These are phyloP conservation scores for Schmidtea mediterranea DNA, from an alignment of 1,140 invertebrate genomes.

Conservation along the genomic window DNA sequence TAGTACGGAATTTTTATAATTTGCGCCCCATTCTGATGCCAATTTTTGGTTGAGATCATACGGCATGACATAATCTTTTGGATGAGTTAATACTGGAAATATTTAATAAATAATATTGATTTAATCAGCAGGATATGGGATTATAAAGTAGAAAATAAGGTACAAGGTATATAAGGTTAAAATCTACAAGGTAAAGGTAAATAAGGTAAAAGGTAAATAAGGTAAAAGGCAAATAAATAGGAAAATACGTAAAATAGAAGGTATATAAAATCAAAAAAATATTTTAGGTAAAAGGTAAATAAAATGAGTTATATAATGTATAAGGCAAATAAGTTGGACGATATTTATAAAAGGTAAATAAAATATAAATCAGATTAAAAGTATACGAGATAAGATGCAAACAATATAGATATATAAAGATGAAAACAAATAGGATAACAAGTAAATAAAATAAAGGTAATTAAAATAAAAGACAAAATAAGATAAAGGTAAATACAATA, in stretches of 20 bases:
- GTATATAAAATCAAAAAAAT: constrained; percentile 2
- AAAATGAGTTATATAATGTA: no score
- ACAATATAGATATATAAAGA: no score
- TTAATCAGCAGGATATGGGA: not conserved
- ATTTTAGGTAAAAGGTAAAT: no score
- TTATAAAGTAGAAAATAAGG: not conserved
- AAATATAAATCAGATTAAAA: no score
- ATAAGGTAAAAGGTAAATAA: not conserved
- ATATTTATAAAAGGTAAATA: no score
- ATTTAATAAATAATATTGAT: not conserved
- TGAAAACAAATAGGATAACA: no score
- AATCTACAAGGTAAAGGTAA: not conserved
- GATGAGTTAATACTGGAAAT: constrained; percentile 1
- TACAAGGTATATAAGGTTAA: not conserved
- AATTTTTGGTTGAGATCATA: constrained; percentile 1
- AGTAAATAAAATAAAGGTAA: no score
- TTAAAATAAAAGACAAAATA: no score
- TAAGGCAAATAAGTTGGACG: no score
- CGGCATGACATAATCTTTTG: constrained; percentile 1
- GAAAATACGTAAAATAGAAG: not conserved
- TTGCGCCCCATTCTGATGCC: not conserved
- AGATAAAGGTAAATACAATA: no score
- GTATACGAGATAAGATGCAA: no score
- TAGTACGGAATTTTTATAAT: constrained; percentile 34
- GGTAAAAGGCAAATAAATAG: not conserved